These are phyloP conservation scores for Ophioninae sp. DNA, from an alignment of 2,888 invertebrate species.

Conservation along the genomic window DNA sequence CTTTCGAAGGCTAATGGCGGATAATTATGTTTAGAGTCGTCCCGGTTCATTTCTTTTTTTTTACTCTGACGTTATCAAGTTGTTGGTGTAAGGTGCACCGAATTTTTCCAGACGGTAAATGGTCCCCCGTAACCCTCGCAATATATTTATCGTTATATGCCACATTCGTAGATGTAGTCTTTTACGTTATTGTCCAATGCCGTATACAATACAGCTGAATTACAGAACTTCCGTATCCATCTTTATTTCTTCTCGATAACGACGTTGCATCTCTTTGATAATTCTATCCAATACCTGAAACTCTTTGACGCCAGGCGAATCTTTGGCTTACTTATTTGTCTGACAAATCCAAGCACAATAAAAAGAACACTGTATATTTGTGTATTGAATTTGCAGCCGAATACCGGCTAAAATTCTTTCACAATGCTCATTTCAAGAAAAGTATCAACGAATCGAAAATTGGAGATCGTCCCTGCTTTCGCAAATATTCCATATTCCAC, in stretches of 20 bases:
- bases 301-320: background rate
- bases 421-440: background rate
- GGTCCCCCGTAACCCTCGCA: constrained; percentile 6
- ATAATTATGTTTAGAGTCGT: constrained; percentile 11
- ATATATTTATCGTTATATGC: background rate
- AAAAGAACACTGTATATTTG: constrained; percentile 3
- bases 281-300: background rate
- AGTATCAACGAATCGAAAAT: background rate
- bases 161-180: background rate
- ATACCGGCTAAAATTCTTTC: background rate
- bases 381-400: background rate
- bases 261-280: background rate
- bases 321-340: background rate
- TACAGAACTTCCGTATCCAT: background rate
- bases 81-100: background rate
- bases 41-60: constrained; percentile 12
- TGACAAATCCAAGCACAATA: background rate
- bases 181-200: background rate
- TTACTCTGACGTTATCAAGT: constrained; percentile 68
- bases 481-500: background rate
- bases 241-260: background rate
- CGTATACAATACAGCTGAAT: background rate
- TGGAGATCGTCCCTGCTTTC: background rate
- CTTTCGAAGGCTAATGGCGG: constrained; percentile 65
- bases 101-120: background rate